These are phyloP conservation scores for Pteropus rufus DNA, from an alignment of 2,797 vertebrate genomes.

Conservation along the genomic window DNA sequence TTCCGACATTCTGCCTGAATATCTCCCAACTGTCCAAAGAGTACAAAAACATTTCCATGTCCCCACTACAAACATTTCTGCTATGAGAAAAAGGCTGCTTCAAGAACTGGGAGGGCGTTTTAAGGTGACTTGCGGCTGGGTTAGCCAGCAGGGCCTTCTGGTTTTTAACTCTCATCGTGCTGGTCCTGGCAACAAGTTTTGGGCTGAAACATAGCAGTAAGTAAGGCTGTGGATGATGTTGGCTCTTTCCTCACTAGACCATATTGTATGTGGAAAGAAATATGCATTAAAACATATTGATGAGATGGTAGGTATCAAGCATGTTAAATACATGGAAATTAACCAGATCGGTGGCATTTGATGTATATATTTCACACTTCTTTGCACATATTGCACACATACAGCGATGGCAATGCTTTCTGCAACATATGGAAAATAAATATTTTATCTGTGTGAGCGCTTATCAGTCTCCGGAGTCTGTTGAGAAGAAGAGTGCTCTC, in stretches of 20 bases:
- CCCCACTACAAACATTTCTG: conserved; percentile 55
- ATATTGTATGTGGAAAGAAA: conserved; percentile 70
- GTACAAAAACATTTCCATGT: conserved; percentile 70
- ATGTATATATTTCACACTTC: conserved; percentile 59
- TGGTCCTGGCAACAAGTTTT: background rate
- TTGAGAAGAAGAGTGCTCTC: conserved; percentile 47
- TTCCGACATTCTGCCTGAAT: conserved; percentile 13
- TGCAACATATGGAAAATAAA: conserved; percentile 69
- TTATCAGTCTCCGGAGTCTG: conserved; percentile 65
- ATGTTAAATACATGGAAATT: conserved; percentile 65
- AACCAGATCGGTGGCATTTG: conserved; percentile 61
- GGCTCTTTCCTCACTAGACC: conserved; percentile 50
- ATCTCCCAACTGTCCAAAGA: background rate
- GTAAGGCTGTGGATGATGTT: conserved; percentile 14
- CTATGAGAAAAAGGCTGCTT: background rate
- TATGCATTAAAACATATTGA: conserved; percentile 71
- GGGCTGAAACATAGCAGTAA: conserved; percentile 53
- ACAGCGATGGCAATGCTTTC: conserved; percentile 16
- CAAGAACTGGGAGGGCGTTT: background rate
- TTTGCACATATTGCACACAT: conserved; percentile 65
- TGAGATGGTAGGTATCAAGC: conserved; percentile 56
- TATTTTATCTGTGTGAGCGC: conserved; percentile 62
- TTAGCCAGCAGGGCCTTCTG: background rate
- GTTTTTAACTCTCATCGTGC: conserved; percentile 64
- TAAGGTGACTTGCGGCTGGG: conserved; percentile 8